These are phyloP conservation scores for Bombycilla garrulus DNA, from an alignment of 2,113 vertebrate genomes.

Conservation along the genomic window DNA sequence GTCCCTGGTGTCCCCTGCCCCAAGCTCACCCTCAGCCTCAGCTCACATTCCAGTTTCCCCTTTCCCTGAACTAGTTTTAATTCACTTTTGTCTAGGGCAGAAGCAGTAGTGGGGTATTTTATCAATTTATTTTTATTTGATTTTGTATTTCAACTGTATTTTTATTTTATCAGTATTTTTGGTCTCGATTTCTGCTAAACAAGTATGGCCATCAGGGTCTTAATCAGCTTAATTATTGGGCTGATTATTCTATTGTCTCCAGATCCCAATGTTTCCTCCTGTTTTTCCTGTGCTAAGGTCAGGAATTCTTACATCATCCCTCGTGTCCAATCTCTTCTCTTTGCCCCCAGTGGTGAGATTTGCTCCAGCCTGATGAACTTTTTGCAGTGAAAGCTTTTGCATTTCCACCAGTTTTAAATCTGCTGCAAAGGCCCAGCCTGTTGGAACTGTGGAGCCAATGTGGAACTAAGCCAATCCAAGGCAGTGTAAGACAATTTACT, in stretches of 20 bases:
- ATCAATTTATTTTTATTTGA: too few relatives aligned
- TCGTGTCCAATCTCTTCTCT: neutral
- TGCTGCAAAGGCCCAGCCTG: neutral
- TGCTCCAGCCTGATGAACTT: neutral
- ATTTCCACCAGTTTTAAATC: neutral
- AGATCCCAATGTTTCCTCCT: constrained; percentile 6
- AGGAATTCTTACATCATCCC: constrained; percentile 19
- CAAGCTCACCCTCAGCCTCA: neutral
- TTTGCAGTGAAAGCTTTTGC: neutral
- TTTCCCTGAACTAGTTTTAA: neutral
- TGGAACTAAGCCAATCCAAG: neutral
- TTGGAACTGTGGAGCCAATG: neutral
- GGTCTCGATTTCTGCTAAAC: neutral
- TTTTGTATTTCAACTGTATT: too few relatives aligned
- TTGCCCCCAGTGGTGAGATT: neutral
- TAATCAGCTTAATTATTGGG: neutral
- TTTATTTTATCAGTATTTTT: neutral
- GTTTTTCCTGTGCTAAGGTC: constrained; percentile 42
- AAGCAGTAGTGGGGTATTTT: neutral
- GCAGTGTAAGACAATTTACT: neutral
- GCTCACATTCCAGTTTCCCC: neutral
- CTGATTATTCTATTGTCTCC: constrained; percentile 32
- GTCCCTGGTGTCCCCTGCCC: neutral
- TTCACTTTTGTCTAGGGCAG: neutral
- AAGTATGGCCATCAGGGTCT: neutral